Evolutionary conservation across 2,888 invertebrate species (phyloP).

Genomic region (Coecobrya sp.): DNA sequence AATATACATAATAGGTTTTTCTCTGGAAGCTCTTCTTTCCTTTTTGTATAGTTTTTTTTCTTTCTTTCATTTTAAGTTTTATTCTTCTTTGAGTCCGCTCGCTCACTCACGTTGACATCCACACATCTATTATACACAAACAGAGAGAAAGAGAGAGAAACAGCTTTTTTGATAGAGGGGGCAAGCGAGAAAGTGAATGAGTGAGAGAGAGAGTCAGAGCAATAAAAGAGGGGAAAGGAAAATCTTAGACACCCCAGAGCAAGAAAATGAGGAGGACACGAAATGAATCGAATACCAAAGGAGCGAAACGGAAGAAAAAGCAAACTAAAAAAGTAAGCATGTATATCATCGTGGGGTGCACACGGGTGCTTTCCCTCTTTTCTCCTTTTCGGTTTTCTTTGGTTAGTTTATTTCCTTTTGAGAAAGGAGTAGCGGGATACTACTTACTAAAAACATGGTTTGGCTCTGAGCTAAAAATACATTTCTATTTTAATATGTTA

Average conservation of each 20-base stretch:
- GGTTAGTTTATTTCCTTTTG: slow-evolving; percentile 48
- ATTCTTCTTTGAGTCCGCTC: background rate
- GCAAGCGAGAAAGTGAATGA: slow-evolving; percentile 19
- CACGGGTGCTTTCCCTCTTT: slow-evolving; percentile 51
- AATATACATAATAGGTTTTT: background rate
- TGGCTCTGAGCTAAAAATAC: background rate
- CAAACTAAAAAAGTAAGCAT: background rate
- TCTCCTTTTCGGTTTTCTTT: slow-evolving; percentile 12
- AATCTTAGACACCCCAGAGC: slow-evolving; percentile 69
- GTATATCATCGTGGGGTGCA: slow-evolving; percentile 1
- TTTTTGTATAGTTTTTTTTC: background rate
- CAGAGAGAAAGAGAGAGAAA: background rate
- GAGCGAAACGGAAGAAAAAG: background rate
- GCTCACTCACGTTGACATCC: slow-evolving; percentile 16
- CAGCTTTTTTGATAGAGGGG: background rate
- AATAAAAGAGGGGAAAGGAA: slow-evolving; percentile 66
- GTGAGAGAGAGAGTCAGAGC: slow-evolving; percentile 33
- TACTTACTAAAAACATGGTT: background rate
- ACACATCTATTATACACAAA: background rate
- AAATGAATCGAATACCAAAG: slow-evolving; percentile 66
- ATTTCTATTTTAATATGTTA: too few relatives aligned
- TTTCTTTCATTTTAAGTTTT: background rate
- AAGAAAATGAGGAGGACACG: slow-evolving; percentile 67
- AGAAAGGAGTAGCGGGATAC: slow-evolving; percentile 9
- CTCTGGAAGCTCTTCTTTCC: slow-evolving; percentile 8